A percentile compares a stretch with the other conserved stretches of the same genome.
Evolutionary conservation across 2,113 vertebrate species (phyloP).

Genomic region (Copsychus sechellarum): DNA sequence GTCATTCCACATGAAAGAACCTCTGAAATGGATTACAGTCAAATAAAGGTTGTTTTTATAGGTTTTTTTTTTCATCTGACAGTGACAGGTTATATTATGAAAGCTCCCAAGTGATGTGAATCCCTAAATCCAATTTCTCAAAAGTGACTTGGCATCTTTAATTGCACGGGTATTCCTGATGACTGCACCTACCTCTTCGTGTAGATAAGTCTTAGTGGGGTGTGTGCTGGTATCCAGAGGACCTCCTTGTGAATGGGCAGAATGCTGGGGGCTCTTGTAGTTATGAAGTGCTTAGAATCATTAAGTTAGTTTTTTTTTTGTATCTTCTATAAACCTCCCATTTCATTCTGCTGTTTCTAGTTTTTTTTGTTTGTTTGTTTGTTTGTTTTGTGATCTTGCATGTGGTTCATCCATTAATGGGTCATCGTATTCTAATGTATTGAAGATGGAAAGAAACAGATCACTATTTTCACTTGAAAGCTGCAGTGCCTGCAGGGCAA

Average conservation of each 20-base stretch:
- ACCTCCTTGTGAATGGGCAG: not conserved
- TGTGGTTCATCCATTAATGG: not conserved
- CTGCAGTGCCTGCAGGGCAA: conserved; percentile 36
- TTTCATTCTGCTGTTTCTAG: not conserved
- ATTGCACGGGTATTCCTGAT: not conserved
- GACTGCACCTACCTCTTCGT: not conserved
- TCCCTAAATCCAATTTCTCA: conserved; percentile 2
- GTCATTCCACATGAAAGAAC: not conserved
- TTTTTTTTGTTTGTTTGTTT: not conserved
- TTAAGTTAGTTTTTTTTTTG: not conserved
- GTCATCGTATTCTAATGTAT: not conserved
- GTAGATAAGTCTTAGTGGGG: not conserved
- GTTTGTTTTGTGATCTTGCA: not conserved
- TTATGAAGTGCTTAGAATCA: not conserved
- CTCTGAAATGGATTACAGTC: conserved; percentile 18
- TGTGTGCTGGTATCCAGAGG: not conserved
- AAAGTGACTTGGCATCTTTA: not conserved
- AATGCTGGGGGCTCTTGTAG: not conserved
- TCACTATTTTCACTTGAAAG: conserved; percentile 33
- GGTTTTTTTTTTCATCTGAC: not conserved
- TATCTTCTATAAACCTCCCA: not conserved
- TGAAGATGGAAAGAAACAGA: conserved; percentile 63
- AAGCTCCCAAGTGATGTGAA: not conserved
- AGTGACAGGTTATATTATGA: conserved; percentile 3
- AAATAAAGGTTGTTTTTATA: conserved; percentile 51